These are phyloP conservation scores for Actias luna DNA, from an alignment of 2,888 invertebrate genomes.

Conservation along the genomic window DNA sequence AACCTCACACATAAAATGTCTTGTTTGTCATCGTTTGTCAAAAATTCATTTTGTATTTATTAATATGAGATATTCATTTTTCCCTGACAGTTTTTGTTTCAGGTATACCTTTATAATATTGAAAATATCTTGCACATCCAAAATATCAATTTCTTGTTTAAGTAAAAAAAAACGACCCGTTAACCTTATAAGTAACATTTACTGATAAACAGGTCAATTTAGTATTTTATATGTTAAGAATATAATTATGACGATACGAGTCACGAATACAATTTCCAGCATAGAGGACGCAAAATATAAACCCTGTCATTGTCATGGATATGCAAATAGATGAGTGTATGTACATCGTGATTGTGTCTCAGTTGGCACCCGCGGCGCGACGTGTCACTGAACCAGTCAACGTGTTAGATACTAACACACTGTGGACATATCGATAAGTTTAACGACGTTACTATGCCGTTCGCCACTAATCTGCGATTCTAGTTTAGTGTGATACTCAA, in stretches of 20 bases:
- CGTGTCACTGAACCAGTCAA: conserved; percentile 55
- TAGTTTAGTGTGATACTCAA: conserved; percentile 13
- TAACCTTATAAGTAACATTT: not conserved
- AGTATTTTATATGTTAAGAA: not conserved
- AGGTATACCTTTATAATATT: not conserved
- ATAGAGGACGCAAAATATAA: conserved; percentile 3
- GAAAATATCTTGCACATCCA: not conserved
- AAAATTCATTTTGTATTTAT: too few species aligned
- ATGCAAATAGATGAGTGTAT: conserved; percentile 10
- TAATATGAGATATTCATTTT: not conserved
- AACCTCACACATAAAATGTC: too few species aligned
- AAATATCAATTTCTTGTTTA: not conserved
- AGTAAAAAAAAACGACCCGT: not conserved
- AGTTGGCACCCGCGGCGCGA: conserved; percentile 46
- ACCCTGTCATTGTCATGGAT: conserved; percentile 4
- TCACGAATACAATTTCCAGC: not conserved
- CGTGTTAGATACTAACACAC: conserved; percentile 33
- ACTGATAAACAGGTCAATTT: not conserved
- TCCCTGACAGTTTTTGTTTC: not conserved
- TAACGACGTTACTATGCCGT: conserved; percentile 29
- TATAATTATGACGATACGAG: not conserved
- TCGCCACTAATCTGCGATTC: conserved; percentile 10
- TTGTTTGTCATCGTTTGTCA: too few species aligned
- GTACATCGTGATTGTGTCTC: conserved; percentile 19
- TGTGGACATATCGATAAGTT: conserved; percentile 17